These are phyloP conservation scores for Parotocinclus haroldoi DNA, from an alignment of 2,797 vertebrate genomes.

Conservation along the genomic window DNA sequence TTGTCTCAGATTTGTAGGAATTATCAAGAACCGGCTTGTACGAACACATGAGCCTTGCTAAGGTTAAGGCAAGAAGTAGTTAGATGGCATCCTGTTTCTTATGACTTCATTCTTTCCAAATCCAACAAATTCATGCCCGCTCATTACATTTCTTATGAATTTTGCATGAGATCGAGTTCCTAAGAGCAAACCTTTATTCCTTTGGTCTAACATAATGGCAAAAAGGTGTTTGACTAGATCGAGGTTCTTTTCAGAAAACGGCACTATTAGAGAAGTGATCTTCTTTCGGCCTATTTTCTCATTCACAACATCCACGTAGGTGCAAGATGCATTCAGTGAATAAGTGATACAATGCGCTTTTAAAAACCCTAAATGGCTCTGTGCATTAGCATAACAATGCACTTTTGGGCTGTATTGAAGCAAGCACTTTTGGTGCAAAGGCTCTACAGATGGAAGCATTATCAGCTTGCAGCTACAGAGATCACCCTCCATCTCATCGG, in stretches of 20 bases:
- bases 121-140: neutral
- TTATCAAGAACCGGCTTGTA: too few relatives aligned
- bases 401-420: conserved; percentile 40
- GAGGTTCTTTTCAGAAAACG: neutral
- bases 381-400: conserved; percentile 43
- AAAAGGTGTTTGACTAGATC: conserved; percentile 13
- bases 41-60: too few relatives aligned
- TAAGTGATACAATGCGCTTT: conserved; percentile 31
- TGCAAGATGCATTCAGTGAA: conserved; percentile 28
- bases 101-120: too few relatives aligned
- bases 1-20: too few relatives aligned
- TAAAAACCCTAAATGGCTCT: conserved; percentile 30
- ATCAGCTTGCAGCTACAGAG: conserved; percentile 8
- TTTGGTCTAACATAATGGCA: conserved; percentile 15
- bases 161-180: neutral
- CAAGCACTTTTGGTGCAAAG: conserved; percentile 5
- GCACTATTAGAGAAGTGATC: neutral
- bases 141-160: conserved; percentile 13
- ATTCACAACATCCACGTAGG: conserved; percentile 26
- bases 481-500: neutral
- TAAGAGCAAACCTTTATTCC: neutral
- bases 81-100: too few relatives aligned
- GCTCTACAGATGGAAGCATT: conserved; percentile 4
- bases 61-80: too few relatives aligned
- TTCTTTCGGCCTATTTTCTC: conserved; percentile 29